These are phyloP conservation scores for Brachynemurus nebulosus DNA, from an alignment of 2,888 invertebrate genomes.

Conservation along the genomic window DNA sequence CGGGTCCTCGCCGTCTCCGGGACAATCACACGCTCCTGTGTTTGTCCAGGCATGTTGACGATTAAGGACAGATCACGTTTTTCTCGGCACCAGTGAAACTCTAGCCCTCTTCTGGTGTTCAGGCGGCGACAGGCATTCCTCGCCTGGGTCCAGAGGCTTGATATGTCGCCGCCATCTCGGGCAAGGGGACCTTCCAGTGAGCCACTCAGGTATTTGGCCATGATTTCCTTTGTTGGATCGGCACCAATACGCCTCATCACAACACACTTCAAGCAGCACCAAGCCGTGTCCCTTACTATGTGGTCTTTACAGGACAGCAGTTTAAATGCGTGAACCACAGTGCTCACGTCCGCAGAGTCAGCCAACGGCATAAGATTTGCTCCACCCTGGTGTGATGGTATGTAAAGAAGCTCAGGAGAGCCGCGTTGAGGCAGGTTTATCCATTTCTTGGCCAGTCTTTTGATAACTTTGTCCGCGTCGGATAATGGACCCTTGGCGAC, in stretches of 20 bases:
- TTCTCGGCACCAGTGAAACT: constrained; percentile 18
- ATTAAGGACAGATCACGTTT: constrained; percentile 10
- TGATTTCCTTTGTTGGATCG: constrained; percentile 12
- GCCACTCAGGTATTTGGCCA: constrained; percentile 21
- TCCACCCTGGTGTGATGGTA: constrained; percentile 19
- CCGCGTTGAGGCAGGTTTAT: constrained; percentile 23
- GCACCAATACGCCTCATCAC: constrained; percentile 14
- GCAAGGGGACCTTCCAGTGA: constrained; percentile 16
- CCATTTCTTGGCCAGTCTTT: constrained; percentile 20
- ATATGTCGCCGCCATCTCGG: constrained; percentile 13
- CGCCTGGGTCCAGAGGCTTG: constrained; percentile 18
- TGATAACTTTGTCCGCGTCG: constrained; percentile 19
- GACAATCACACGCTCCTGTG: constrained; percentile 13
- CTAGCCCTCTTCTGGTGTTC: constrained; percentile 6
- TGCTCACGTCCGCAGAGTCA: constrained; percentile 20
- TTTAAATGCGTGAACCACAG: constrained; percentile 22
- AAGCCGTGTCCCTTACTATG: constrained; percentile 17
- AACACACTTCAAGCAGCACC: constrained; percentile 14
- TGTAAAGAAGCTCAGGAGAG: constrained; percentile 20
- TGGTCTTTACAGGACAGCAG: constrained; percentile 21
- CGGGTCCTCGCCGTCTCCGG: constrained; percentile 11
- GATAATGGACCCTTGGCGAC: constrained; percentile 19
- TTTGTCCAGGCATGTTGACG: constrained; percentile 6
- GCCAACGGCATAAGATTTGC: constrained; percentile 23
- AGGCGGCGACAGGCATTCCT: constrained; percentile 17